phyloP scores from a whole-genome alignment of 30 jellyfish, hydroid and myxozoan species.

The Aurelia aurita complex sp. Pacific region DNA sequence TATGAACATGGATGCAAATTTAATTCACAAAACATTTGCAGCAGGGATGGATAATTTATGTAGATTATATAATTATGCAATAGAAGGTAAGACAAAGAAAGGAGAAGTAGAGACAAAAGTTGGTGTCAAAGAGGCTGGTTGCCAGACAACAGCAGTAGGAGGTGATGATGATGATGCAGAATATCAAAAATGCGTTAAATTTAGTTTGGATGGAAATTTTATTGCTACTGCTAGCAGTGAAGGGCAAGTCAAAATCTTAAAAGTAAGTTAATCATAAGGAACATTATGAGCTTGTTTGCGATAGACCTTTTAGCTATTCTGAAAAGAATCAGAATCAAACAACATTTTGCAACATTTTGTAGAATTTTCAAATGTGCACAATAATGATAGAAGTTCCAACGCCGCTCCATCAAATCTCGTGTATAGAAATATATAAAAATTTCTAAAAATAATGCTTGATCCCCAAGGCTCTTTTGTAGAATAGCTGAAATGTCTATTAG shows the following conservation, averaged over 20 bases:
- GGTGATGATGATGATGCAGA: constrained; percentile 88
- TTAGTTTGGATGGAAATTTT: constrained; percentile 77
- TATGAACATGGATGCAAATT: constrained; percentile 74
- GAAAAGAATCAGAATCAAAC: too few species aligned
- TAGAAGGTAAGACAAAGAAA: constrained; percentile 33
- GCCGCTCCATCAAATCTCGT: too few species aligned
- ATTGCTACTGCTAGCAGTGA: constrained; percentile 77
- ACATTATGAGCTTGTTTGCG: too few species aligned
- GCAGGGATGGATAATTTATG: constrained; percentile 93
- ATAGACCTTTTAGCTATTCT: too few species aligned
- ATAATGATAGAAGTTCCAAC: too few species aligned
- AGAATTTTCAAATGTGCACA: too few species aligned
- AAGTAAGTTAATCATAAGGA: constrained; percentile 39
- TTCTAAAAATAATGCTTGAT: too few species aligned
- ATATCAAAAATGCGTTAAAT: constrained; percentile 83
- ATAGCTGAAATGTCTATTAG: too few species aligned
- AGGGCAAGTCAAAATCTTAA: constrained; percentile 70
- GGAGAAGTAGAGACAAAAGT: constrained; percentile 19
- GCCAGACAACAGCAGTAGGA: constrained; percentile 58
- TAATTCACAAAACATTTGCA: constrained; percentile 59
- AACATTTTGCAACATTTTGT: too few species aligned
- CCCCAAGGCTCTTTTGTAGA: too few species aligned
- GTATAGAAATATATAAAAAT: too few species aligned
- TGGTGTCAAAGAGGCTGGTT: constrained; percentile 36
- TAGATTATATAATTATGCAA: constrained; percentile 51